A percentile compares a stretch with the other conserved stretches of the same genome.
These are phyloP conservation scores for Myanophis thanlyinensis DNA, from an alignment of 2,113 vertebrate species.

Conservation along the genomic window DNA sequence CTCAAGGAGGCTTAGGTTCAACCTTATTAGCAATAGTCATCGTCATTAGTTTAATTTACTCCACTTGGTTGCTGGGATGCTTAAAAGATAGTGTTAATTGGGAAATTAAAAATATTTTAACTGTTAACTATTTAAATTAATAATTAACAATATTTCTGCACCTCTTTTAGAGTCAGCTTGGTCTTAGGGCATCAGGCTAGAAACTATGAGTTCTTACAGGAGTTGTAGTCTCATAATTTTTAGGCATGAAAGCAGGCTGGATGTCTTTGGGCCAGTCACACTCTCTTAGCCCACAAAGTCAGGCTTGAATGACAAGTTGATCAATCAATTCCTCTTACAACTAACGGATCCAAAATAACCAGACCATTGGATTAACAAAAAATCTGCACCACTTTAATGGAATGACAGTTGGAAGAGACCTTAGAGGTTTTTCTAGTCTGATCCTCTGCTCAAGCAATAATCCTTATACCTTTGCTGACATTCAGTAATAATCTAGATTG, in stretches of 20 bases:
- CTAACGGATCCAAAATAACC: not conserved
- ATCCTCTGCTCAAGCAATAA: not conserved
- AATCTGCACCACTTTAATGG: not conserved
- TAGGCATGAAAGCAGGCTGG: not conserved
- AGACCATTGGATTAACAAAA: not conserved
- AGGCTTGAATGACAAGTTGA: not conserved
- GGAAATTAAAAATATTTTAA: not conserved
- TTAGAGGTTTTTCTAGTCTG: not conserved
- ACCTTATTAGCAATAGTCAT: not conserved
- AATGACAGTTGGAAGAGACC: not conserved
- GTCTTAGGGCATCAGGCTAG: not conserved
- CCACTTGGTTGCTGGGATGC: not conserved
- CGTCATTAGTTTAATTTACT: not conserved
- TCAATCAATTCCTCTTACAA: not conserved
- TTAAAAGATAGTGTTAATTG: not conserved
- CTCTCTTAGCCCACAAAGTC: not conserved
- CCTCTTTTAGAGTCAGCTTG: not conserved
- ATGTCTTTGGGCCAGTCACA: not conserved
- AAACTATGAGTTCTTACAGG: not conserved
- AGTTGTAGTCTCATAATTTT: not conserved
- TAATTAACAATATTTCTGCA: not conserved
- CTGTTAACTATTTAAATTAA: not conserved
- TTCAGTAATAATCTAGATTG: not conserved
- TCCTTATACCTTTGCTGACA: not conserved
- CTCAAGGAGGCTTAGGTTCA: not conserved